Conservation (phyloP, 2,888 invertebrate genomes). For the Plagodis dolabraria region DNA sequence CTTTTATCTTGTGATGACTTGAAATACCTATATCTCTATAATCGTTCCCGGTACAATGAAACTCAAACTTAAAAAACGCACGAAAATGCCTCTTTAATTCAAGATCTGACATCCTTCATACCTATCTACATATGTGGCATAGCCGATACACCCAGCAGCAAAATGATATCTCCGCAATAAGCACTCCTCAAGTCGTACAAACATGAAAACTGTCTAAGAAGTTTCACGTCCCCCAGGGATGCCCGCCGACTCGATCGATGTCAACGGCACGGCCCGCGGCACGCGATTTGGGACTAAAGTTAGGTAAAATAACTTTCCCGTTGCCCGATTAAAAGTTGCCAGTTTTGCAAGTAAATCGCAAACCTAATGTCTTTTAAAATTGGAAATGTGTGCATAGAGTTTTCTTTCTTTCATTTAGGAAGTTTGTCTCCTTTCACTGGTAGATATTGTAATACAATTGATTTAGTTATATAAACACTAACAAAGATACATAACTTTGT, state of each 20-base stretch:
- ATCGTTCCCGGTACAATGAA: neutral
- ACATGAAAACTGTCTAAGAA: slow-evolving; percentile 27
- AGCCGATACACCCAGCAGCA: neutral
- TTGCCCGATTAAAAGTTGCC: slow-evolving; percentile 14
- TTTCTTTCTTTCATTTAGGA: no score
- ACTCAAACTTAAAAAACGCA: no score
- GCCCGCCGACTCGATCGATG: slow-evolving; percentile 22
- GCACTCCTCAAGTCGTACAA: slow-evolving; percentile 6
- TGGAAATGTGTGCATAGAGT: no score
- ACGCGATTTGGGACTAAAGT: slow-evolving; percentile 16
- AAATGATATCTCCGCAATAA: slow-evolving; percentile 9
- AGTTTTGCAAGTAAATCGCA: neutral
- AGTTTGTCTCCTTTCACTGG: no score
- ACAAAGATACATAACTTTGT: no score
- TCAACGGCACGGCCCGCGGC: slow-evolving; percentile 17
- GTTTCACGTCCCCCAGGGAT: slow-evolving; percentile 16
- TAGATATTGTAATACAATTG: no score
- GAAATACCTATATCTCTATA: neutral
- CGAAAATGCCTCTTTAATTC: no score
- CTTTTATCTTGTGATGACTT: neutral
- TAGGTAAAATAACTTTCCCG: slow-evolving; percentile 13
- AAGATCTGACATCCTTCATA: no score
- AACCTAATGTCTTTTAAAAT: no score
- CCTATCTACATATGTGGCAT: no score
- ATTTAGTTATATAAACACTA: no score